Evolutionary conservation across 2,888 invertebrate species (phyloP).

Genomic region (Micropterix aruncella): DNA sequence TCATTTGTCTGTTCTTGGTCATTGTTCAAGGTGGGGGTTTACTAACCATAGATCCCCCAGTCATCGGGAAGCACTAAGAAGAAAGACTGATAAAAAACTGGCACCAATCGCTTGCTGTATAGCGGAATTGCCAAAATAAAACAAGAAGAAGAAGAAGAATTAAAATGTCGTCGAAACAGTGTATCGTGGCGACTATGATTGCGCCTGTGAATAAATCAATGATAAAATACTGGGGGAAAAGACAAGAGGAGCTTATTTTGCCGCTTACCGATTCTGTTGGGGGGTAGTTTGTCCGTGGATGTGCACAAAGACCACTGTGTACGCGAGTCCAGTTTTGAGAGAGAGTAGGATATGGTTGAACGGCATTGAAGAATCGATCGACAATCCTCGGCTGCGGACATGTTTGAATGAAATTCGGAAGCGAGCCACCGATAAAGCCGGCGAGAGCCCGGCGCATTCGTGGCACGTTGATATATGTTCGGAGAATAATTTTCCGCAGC

Average conservation of each 20-base stretch:
- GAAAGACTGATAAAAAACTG: too few relatives aligned
- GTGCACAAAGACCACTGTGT: slow-evolving; percentile 84
- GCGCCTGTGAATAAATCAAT: slow-evolving; percentile 98
- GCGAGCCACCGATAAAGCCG: slow-evolving; percentile 25
- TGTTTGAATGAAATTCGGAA: slow-evolving; percentile 44
- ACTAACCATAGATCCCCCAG: too few relatives aligned
- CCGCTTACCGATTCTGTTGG: slow-evolving; percentile 94
- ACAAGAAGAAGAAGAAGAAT: too few relatives aligned
- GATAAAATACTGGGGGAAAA: too few relatives aligned
- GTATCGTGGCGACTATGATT: slow-evolving; percentile 64
- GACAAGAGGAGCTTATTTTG: too few relatives aligned
- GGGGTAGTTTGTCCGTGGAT: slow-evolving; percentile 74
- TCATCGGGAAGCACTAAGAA: too few relatives aligned
- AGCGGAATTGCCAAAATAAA: too few relatives aligned
- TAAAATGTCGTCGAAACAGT: too few relatives aligned
- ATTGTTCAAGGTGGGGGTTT: too few relatives aligned
- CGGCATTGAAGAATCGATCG: slow-evolving; percentile 61
- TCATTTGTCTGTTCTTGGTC: too few relatives aligned
- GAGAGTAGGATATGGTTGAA: slow-evolving; percentile 83
- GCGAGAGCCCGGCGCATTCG: slow-evolving; percentile 27
- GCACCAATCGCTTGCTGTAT: too few relatives aligned
- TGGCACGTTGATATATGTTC: slow-evolving; percentile 77
- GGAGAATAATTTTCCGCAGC: slow-evolving; percentile 95
- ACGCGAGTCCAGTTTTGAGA: slow-evolving; percentile 54
- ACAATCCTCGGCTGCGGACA: slow-evolving; percentile 57